Conservation (phyloP, 2,113 vertebrate species). For the Smithornis capensis region DNA sequence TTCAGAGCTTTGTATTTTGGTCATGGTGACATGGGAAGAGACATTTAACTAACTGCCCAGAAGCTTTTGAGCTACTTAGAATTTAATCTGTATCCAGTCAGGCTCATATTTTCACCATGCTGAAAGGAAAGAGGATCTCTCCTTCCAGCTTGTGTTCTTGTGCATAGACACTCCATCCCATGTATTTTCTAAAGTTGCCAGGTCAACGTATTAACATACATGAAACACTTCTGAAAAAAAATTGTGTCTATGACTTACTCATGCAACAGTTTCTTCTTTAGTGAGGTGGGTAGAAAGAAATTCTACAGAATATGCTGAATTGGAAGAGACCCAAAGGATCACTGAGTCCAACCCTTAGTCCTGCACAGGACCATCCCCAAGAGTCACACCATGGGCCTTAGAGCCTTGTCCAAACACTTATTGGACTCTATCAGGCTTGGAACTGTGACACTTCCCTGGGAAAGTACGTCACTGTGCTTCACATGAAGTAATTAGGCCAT, state of each 20-base stretch:
- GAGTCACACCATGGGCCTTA: not conserved
- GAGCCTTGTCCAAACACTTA: not conserved
- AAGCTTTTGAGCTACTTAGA: not conserved
- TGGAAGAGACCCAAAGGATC: not conserved
- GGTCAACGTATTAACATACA: not conserved
- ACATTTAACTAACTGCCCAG: not conserved
- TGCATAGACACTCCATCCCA: not conserved
- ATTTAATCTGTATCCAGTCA: not conserved
- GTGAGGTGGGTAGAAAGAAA: not conserved
- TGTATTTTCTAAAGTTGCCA: not conserved
- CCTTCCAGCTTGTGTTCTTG: not conserved
- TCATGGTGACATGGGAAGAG: not conserved
- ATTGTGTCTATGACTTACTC: not conserved
- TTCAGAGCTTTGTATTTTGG: not conserved
- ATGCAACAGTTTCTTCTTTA: not conserved
- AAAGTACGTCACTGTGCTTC: not conserved
- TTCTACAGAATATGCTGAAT: not conserved
- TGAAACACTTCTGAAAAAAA: not conserved
- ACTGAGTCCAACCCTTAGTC: not conserved
- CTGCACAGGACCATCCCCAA: not conserved
- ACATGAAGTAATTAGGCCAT: not conserved
- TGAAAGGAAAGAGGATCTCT: not conserved
- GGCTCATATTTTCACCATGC: not conserved
- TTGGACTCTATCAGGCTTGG: not conserved
- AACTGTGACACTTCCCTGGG: not conserved